Percentiles rank a stretch among this genome's conserved stretches.
phyloP scores from a whole-genome alignment of 1,140 invertebrate genomes.

The Neodiprion pinetum region DNA sequence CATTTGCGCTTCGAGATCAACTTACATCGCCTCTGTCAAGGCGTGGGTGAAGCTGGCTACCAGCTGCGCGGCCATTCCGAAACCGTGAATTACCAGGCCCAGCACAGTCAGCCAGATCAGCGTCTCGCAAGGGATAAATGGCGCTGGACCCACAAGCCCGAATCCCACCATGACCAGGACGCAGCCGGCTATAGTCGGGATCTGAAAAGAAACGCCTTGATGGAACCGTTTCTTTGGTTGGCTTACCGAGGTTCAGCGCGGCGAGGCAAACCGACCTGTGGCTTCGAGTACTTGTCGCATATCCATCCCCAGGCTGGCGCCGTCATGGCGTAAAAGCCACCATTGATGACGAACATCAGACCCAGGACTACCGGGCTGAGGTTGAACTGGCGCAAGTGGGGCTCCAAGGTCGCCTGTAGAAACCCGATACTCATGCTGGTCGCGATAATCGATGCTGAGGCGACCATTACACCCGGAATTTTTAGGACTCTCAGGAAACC shows the following conservation, averaged over 20 bases:
- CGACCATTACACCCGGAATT: slow-evolving; percentile 74
- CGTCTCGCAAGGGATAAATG: slow-evolving; percentile 71
- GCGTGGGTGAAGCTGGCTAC: slow-evolving; percentile 84
- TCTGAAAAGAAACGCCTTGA: slow-evolving; percentile 34
- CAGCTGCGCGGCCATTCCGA: slow-evolving; percentile 81
- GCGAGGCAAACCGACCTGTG: slow-evolving; percentile 60
- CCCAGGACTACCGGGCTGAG: slow-evolving; percentile 79
- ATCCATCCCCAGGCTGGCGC: slow-evolving; percentile 84
- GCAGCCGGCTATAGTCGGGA: slow-evolving; percentile 73
- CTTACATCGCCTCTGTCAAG: slow-evolving; percentile 77
- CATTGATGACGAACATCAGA: slow-evolving; percentile 87
- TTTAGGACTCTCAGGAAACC: slow-evolving; percentile 71
- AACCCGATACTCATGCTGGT: slow-evolving; percentile 85
- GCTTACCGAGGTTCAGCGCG: not conserved
- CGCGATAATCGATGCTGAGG: slow-evolving; percentile 73
- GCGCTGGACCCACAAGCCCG: slow-evolving; percentile 76
- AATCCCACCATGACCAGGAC: slow-evolving; percentile 73
- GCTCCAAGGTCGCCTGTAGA: slow-evolving; percentile 81
- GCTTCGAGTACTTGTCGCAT: slow-evolving; percentile 72
- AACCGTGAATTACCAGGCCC: slow-evolving; percentile 77
- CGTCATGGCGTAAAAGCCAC: slow-evolving; percentile 82
- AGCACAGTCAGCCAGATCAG: slow-evolving; percentile 71
- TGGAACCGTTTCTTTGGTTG: slow-evolving; percentile 1
- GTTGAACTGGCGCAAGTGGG: slow-evolving; percentile 78
- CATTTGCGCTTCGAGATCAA: slow-evolving; percentile 26